Percentiles rank a stretch among this genome's conserved stretches.
Conservation (phyloP, 2,888 invertebrate genomes). For the Drosophila emarginata region DNA sequence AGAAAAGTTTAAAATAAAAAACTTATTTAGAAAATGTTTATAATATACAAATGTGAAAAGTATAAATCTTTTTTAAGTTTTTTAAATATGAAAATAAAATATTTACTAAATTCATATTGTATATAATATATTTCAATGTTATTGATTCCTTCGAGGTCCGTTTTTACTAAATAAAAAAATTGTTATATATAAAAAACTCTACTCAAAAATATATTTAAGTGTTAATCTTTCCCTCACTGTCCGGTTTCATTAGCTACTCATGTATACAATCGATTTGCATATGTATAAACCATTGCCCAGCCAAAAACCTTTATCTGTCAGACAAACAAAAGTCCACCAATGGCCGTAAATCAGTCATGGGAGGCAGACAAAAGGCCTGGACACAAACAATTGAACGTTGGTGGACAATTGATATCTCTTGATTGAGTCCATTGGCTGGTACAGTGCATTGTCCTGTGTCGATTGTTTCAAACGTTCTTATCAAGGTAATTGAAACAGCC, state of each 20-base stretch:
- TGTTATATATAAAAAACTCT: no score
- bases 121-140: no score
- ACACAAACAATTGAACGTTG: slow-evolving; percentile 12
- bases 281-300: slow-evolving; percentile 1
- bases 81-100: no score
- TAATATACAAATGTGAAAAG: no score
- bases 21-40: no score
- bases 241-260: not conserved
- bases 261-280: slow-evolving; percentile 24
- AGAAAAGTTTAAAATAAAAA: no score
- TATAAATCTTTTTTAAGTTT: no score
- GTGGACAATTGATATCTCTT: slow-evolving; percentile 29
- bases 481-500: slow-evolving; percentile 5
- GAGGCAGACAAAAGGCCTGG: not conserved
- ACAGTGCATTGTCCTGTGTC: not conserved
- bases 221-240: not conserved
- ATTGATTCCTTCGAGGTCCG: no score
- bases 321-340: slow-evolving; percentile 19
- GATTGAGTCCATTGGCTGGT: slow-evolving; percentile 19
- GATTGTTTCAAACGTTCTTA: not conserved
- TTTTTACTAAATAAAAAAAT: no score
- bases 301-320: not conserved
- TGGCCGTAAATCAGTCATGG: not conserved
- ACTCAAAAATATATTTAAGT: not conserved
- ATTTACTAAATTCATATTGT: no score